phyloP scores from a whole-genome alignment of 1,140 invertebrate genomes.

The Matsumurasca onukii region DNA sequence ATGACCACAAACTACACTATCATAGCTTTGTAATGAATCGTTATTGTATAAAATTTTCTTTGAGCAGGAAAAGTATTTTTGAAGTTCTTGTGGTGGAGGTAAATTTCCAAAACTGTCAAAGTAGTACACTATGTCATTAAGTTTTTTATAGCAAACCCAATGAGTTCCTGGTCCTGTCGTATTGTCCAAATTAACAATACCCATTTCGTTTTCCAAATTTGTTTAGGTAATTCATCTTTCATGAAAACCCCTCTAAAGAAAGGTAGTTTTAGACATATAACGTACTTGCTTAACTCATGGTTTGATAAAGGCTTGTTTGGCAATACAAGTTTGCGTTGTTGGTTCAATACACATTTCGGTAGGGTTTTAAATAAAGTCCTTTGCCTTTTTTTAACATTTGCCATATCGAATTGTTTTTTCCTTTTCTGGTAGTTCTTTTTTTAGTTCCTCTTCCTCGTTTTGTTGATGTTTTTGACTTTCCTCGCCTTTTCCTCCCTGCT shows the following conservation, averaged over 20 bases:
- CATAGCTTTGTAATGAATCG: slow-evolving; percentile 12
- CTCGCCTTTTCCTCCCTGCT: slow-evolving; percentile 41
- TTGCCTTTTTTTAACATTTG: slow-evolving; percentile 27
- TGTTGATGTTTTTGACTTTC: slow-evolving; percentile 8
- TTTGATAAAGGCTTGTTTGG: slow-evolving; percentile 24
- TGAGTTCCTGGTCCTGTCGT: too few species aligned
- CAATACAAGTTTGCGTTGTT: slow-evolving; percentile 19
- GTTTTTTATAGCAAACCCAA: too few species aligned
- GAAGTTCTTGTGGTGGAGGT: slow-evolving; percentile 10
- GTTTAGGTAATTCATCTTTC: too few species aligned
- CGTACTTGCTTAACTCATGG: too few species aligned
- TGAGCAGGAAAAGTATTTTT: slow-evolving; percentile 2
- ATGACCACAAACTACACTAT: slow-evolving; percentile 23
- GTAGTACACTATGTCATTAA: slow-evolving; percentile 13
- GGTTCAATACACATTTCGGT: slow-evolving; percentile 11
- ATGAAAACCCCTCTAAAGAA: too few species aligned
- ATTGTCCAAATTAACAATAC: too few species aligned
- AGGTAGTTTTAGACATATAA: too few species aligned
- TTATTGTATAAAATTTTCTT: slow-evolving; percentile 18
- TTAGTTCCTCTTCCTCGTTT: not conserved
- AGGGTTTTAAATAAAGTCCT: slow-evolving; percentile 28
- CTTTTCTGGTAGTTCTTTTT: not conserved
- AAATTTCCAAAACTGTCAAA: slow-evolving; percentile 27
- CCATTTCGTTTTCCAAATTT: too few species aligned
- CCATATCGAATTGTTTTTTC: not conserved